Conservation (phyloP, 2,888 invertebrate genomes). For the Fragum whitleyi region DNA sequence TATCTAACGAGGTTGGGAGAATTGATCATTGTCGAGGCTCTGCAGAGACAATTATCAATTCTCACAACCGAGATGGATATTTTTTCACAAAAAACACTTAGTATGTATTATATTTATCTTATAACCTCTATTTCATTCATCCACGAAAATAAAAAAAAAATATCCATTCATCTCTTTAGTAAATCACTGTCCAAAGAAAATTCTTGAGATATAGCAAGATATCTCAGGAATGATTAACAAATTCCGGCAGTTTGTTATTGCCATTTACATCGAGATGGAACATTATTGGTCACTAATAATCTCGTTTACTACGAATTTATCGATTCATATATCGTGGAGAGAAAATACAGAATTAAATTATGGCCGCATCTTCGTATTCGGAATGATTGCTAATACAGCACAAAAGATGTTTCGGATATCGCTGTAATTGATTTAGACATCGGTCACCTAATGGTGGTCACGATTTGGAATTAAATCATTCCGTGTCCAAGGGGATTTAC, state of each 20-base stretch:
- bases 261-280: not conserved
- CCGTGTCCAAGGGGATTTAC: not conserved
- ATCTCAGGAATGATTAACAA: not conserved
- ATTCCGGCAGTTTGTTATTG: not conserved
- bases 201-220: too few species aligned
- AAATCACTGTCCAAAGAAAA: too few species aligned
- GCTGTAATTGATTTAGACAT: not conserved
- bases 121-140: too few species aligned
- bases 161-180: too few species aligned
- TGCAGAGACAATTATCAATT: too few species aligned
- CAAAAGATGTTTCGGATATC: not conserved
- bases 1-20: too few species aligned
- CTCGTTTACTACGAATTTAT: not conserved
- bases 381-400: not conserved
- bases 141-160: too few species aligned
- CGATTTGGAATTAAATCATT: not conserved
- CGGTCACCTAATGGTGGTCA: not conserved
- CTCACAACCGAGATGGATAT: too few species aligned
- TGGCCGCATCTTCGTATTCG: not conserved
- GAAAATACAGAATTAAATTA: not conserved
- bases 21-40: too few species aligned
- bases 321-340: not conserved
- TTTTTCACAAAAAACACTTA: too few species aligned
- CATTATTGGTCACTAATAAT: constrained; percentile 4
- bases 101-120: too few species aligned